phyloP scores from a whole-genome alignment of 1,140 invertebrate genomes.

The Scaptomyza pallida region DNA sequence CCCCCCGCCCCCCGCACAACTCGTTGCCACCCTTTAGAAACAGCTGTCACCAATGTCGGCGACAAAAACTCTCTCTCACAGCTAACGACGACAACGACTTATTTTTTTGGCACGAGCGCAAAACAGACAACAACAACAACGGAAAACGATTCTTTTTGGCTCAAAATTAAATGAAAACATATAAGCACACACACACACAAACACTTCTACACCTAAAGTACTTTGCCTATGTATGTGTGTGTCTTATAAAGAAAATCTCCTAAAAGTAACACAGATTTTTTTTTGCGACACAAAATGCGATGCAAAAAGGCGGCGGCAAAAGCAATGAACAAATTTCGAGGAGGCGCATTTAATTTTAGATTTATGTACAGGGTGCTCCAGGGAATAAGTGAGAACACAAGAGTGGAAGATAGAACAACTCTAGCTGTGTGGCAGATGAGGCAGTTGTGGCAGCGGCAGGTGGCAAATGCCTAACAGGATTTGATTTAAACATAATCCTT shows the following conservation, averaged over 20 bases:
- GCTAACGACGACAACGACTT: conserved; percentile 17
- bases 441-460: background rate
- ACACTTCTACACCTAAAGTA: conserved; percentile 49
- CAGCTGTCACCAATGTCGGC: conserved; percentile 74
- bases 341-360: conserved; percentile 67
- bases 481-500: conserved; percentile 7
- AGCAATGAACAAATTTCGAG: conserved; percentile 19
- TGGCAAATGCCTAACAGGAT: conserved; percentile 11
- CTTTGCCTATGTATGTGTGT: conserved; percentile 66
- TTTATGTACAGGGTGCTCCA: conserved; percentile 72
- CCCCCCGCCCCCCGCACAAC: background rate
- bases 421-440: too few species aligned
- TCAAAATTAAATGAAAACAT: conserved; percentile 81
- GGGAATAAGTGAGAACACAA: too few species aligned
- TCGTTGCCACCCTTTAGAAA: conserved; percentile 23
- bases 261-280: conserved; percentile 65
- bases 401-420: too few species aligned
- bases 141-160: conserved; percentile 62
- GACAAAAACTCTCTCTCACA: conserved; percentile 14
- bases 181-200: conserved; percentile 34
- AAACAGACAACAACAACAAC: conserved; percentile 30
- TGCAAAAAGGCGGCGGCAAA: conserved; percentile 16
- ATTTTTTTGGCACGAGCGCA: conserved; percentile 61
- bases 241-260: conserved; percentile 68
- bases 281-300: conserved; percentile 41